phyloP scores from a whole-genome alignment of 35 echinoderm and acorn worm genomes.

The Anneissia japonica region DNA sequence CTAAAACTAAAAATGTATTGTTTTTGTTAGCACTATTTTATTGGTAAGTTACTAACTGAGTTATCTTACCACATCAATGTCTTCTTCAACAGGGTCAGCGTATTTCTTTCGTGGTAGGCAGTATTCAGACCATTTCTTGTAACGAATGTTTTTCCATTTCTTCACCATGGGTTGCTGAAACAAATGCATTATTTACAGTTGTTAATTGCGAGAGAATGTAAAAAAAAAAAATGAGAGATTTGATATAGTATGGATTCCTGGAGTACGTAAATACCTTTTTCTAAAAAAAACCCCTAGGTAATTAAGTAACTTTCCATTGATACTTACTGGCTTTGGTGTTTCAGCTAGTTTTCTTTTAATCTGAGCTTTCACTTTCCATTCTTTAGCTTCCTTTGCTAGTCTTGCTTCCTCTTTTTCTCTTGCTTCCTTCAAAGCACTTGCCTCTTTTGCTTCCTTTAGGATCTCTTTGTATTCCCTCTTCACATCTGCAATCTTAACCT shows the following conservation, averaged over 20 bases:
- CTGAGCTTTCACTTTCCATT: neutral
- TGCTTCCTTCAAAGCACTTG: neutral
- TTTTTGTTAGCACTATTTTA: too few species aligned
- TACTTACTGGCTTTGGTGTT: neutral
- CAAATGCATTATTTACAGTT: neutral
- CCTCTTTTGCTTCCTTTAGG: slow-evolving; percentile 1
- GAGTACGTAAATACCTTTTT: too few species aligned
- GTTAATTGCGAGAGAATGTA: neutral
- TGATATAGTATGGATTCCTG: too few species aligned
- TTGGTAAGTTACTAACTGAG: too few species aligned
- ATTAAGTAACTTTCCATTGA: too few species aligned
- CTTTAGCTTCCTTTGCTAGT: neutral
- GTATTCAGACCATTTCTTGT: slow-evolving; percentile 72
- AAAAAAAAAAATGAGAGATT: too few species aligned
- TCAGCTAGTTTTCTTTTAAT: neutral
- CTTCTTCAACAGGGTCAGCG: slow-evolving; percentile 64
- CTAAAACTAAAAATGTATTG: too few species aligned
- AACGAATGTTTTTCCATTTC: slow-evolving; percentile 91
- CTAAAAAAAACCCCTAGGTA: too few species aligned
- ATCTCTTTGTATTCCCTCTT: slow-evolving; percentile 2
- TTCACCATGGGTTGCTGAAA: slow-evolving; percentile 42
- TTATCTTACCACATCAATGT: slow-evolving; percentile 70
- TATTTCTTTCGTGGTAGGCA: slow-evolving; percentile 61
- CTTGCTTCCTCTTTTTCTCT: neutral
- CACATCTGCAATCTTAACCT: neutral